Evolutionary conservation across 2,113 vertebrate genomes (phyloP), one percentile per base, ranked within the genome.

Genomic region (Pteropus alecto): DNA sequence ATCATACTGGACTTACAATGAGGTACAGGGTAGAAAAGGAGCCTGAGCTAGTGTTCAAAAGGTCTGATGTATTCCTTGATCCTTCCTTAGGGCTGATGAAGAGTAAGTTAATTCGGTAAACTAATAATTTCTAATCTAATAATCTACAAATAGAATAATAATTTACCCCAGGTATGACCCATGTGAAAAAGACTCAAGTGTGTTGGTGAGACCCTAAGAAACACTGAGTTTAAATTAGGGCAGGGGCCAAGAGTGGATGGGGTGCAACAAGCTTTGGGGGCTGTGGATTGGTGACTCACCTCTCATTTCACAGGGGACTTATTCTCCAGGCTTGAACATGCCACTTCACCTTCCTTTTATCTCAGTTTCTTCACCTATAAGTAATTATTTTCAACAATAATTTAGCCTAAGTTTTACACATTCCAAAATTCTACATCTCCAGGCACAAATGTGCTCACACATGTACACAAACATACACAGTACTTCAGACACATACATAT

Each of bases 191-290:
- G n/a, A 35, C 41, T 56, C 3, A 90, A 26, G 28, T n/a, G 22
- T 63, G 35, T 63, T 81, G 89, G 43, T 96, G 73, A 87, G 82
- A 71, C 74, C 77, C 54, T 61, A 65, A 85, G 90, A 54, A 95
- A 74, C 35, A 79, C 4, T 82, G 33, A 81, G 33, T 2, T 77
- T 82, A 71, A 43, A 38, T 28, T 26, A 90, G 46, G 24, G n/a
- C 12, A 87, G 22, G 18, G 2, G 2, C 11, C 12, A 38, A 16
- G 48, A 74, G 21, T 5, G 3, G 14, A 8, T 48, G 11, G 60
- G 38, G 26, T 24, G 7, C 11, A 24, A 26, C 3, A 3, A 60
- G 12, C 19, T 41, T n/a, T 63, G 41, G n/a, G 68, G 4, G 11
- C 19, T 67, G 24, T 61, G n/a, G 48, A 33, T 21, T 24, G n/a